Conservation (phyloP, 2,888 invertebrate species). For the Andrena dorsata region DNA sequence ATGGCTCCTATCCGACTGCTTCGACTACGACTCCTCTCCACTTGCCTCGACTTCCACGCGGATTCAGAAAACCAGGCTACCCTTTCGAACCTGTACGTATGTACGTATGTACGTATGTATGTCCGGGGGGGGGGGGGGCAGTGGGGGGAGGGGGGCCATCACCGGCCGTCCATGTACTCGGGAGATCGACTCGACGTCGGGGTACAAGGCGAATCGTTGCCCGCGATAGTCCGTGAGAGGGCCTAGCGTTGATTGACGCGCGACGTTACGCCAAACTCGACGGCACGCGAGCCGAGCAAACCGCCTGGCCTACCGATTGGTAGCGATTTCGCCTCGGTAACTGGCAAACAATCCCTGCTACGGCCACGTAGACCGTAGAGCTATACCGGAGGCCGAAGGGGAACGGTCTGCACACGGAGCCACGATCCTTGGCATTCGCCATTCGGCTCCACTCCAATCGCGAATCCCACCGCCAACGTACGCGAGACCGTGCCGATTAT, state of each 20-base stretch:
- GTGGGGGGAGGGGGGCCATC: slow-evolving; percentile 61
- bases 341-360: slow-evolving; percentile 62
- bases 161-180: slow-evolving; percentile 63
- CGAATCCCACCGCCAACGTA: slow-evolving; percentile 26
- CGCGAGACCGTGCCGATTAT: slow-evolving; percentile 55
- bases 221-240: slow-evolving; percentile 66
- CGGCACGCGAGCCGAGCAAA: slow-evolving; percentile 81
- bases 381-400: slow-evolving; percentile 29
- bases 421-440: slow-evolving; percentile 17
- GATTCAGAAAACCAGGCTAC: slow-evolving; percentile 37
- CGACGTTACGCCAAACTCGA: slow-evolving; percentile 82
- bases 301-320: slow-evolving; percentile 56
- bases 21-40: slow-evolving; percentile 48
- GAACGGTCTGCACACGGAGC: slow-evolving; percentile 18
- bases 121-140: slow-evolving; percentile 17
- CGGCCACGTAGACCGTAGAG: background rate
- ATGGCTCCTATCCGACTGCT: slow-evolving; percentile 73
- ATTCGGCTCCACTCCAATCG: slow-evolving; percentile 1
- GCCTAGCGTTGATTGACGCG: slow-evolving; percentile 82
- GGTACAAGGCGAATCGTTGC: slow-evolving; percentile 73
- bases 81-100: slow-evolving; percentile 69
- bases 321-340: slow-evolving; percentile 63
- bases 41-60: slow-evolving; percentile 32
- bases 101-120: too few relatives aligned
- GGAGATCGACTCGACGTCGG: slow-evolving; percentile 76